Evolutionary conservation across 1,140 invertebrate species (phyloP).

Genomic region (Drusus annulatus): DNA sequence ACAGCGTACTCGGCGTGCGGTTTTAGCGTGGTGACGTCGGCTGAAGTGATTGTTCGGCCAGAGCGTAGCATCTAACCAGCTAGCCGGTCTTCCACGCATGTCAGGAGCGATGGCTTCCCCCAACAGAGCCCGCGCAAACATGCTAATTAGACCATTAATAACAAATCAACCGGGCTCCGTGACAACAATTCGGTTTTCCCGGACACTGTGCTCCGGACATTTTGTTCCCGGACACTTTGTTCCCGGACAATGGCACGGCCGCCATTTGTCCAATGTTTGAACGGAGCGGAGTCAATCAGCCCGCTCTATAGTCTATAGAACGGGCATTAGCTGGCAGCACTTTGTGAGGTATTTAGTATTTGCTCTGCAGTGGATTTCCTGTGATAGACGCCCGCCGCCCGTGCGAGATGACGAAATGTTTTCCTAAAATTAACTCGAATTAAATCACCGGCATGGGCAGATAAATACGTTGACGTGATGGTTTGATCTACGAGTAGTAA

Average conservation of each 20-base stretch:
- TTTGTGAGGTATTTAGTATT: too few species aligned
- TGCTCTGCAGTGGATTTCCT: too few species aligned
- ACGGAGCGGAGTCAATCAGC: constrained; percentile 13
- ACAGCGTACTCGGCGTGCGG: too few species aligned
- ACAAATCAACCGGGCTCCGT: constrained; percentile 24
- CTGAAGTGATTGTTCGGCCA: background rate
- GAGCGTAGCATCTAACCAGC: background rate
- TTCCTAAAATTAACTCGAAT: too few species aligned
- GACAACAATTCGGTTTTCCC: constrained; percentile 31
- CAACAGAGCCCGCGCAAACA: constrained; percentile 22
- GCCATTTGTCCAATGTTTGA: constrained; percentile 28
- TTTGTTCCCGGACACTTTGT: constrained; percentile 14
- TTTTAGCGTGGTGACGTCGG: background rate
- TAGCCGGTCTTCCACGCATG: constrained; percentile 12
- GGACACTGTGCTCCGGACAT: constrained; percentile 2
- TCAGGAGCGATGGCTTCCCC: constrained; percentile 7
- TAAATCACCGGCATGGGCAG: too few species aligned
- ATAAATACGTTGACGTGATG: too few species aligned
- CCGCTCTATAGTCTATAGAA: background rate
- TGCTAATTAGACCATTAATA: constrained; percentile 37
- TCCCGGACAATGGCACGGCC: constrained; percentile 6
- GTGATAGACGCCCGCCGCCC: too few species aligned
- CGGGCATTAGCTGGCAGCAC: too few species aligned
- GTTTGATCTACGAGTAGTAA: too few species aligned
- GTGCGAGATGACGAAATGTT: too few species aligned